Percentiles rank a stretch among this genome's conserved stretches.
Conservation (phyloP, 2,113 vertebrate species). For the Calonectris borealis region DNA sequence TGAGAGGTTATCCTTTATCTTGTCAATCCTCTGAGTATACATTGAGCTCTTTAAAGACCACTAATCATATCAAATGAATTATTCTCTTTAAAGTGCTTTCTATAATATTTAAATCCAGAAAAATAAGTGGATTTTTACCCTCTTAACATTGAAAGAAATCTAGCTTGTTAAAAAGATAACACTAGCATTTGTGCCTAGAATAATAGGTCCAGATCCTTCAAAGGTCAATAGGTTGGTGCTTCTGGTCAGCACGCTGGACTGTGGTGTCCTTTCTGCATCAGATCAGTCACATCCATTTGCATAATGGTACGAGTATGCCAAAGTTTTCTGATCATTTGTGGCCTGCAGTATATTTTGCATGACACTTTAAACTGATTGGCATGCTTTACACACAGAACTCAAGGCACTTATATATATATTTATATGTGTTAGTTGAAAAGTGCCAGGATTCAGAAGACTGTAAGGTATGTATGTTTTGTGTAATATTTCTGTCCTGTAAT, state of each 20-base stretch:
- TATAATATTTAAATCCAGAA: not conserved
- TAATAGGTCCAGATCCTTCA: not conserved
- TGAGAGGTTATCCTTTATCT: not conserved
- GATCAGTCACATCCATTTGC: not conserved
- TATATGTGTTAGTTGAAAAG: not conserved
- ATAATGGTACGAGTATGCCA: accelerated
- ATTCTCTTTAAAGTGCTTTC: not conserved
- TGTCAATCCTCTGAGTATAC: not conserved
- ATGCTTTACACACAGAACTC: not conserved
- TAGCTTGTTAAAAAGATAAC: not conserved
- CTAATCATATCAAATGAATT: not conserved
- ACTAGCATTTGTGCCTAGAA: not conserved
- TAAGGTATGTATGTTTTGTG: not conserved
- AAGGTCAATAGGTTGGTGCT: not conserved
- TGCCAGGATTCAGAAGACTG: not conserved
- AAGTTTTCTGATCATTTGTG: not conserved
- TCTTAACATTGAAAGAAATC: not conserved
- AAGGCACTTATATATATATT: not conserved
- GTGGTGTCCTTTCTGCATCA: not conserved
- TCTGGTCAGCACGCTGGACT: not conserved
- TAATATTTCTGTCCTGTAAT: not conserved
- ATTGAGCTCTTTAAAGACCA: not conserved
- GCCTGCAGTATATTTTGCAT: not conserved
- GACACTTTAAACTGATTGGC: not conserved
- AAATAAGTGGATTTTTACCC: not conserved